A percentile compares a stretch with the other conserved stretches of the same genome.
Conservation (phyloP, 1,140 invertebrate species). For the Metaphire vulgaris region DNA sequence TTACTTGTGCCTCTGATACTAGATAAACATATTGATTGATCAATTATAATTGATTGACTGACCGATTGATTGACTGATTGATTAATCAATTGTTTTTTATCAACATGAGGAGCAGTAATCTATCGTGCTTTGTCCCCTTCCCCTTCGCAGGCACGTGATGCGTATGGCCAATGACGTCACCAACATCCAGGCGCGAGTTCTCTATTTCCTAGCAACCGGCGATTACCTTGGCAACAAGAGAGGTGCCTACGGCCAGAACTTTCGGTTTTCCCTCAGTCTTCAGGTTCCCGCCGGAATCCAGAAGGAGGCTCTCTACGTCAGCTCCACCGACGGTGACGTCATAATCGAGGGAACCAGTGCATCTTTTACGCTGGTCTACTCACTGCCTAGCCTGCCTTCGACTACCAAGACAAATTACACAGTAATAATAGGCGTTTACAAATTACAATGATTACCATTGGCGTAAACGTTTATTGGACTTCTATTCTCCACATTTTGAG, state of each 20-base stretch:
- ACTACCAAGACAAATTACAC: not conserved
- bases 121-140: too few species aligned
- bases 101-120: too few species aligned
- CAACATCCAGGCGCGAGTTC: not conserved
- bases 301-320: not conserved
- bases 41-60: not conserved
- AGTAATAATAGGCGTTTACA: not conserved
- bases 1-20: too few species aligned
- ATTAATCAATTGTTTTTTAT: not conserved
- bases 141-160: constrained; percentile 21
- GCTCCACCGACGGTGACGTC: constrained; percentile 21
- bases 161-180: constrained; percentile 11
- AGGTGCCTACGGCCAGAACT: constrained; percentile 23
- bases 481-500: too few species aligned
- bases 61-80: not conserved
- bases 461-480: too few species aligned
- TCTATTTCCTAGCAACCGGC: constrained; percentile 16
- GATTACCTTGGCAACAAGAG: constrained; percentile 26
- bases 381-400: constrained; percentile 6
- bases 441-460: too few species aligned
- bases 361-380: constrained; percentile 11
- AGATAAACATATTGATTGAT: too few species aligned
- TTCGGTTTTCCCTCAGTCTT: constrained; percentile 7
- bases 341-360: constrained; percentile 13
- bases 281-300: not conserved